phyloP scores from a whole-genome alignment of 1,140 invertebrate species.

The Eriocheir sinensis region DNA sequence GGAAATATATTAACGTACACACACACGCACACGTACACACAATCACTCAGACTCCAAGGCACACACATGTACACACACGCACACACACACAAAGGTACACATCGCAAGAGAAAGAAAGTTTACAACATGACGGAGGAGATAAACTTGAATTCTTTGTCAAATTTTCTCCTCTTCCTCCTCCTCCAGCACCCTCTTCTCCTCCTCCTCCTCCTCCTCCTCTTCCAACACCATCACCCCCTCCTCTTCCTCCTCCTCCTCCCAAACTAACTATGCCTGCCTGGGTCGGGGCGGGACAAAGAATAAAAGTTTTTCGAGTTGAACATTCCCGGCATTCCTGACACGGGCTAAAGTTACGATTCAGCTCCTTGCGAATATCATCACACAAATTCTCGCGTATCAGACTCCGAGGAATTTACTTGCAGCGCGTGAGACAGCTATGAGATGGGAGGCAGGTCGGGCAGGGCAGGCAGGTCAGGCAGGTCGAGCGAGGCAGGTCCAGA shows the following conservation, averaged over 20 bases:
- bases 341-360: slow-evolving; percentile 55
- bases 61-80: slow-evolving; percentile 41
- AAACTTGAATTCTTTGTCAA: slow-evolving; percentile 56
- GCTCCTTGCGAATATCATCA: slow-evolving; percentile 48
- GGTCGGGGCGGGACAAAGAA: slow-evolving; percentile 32
- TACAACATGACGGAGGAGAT: background rate
- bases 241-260: background rate
- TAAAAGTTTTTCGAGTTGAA: slow-evolving; percentile 49
- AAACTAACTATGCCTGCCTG: background rate
- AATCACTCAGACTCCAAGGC: background rate
- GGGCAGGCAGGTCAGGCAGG: background rate
- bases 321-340: slow-evolving; percentile 46
- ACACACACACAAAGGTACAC: background rate
- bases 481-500: too few relatives aligned
- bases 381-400: slow-evolving; percentile 58
- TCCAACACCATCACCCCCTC: background rate
- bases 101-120: background rate
- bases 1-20: background rate
- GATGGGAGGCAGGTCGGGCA: background rate
- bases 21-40: background rate
- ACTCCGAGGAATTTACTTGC: slow-evolving; percentile 54
- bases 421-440: slow-evolving; percentile 32
- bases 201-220: background rate
- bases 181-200: background rate
- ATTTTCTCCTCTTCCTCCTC: background rate